phyloP scores from a whole-genome alignment of 2,113 vertebrate species.

The Limnothrissa miodon region DNA sequence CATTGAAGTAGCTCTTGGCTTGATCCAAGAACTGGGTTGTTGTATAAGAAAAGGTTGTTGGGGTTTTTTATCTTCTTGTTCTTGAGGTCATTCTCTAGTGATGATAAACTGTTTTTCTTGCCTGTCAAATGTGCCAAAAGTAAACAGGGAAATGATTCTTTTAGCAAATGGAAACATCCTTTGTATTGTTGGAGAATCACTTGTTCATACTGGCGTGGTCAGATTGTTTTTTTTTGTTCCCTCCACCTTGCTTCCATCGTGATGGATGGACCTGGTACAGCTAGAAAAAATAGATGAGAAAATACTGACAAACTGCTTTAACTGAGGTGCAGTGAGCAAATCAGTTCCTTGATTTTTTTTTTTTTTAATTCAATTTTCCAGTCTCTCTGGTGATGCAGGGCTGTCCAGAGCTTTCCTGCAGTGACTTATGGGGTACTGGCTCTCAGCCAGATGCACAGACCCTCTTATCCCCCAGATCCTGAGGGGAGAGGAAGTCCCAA shows the following conservation, averaged over 20 bases:
- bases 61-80: conserved; percentile 6
- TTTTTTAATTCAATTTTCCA: not conserved
- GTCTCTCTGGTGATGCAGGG: not conserved
- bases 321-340: conserved; percentile 35
- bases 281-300: not conserved
- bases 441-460: not conserved
- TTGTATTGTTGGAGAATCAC: conserved; percentile 12
- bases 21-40: conserved; percentile 49
- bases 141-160: conserved; percentile 10
- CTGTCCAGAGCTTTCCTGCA: not conserved
- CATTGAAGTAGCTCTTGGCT: conserved; percentile 47
- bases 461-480: conserved; percentile 19
- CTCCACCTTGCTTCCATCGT: not conserved
- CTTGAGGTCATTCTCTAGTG: not conserved
- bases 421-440: conserved; percentile 22
- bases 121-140: not conserved
- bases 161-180: conserved; percentile 3
- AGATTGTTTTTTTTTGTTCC: too few relatives aligned
- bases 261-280: not conserved
- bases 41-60: conserved; percentile 27
- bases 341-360: conserved; percentile 39
- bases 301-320: not conserved
- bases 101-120: conserved; percentile 29
- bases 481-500: conserved; percentile 50
- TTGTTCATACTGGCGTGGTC: not conserved